Evolutionary conservation across 2,888 invertebrate genomes (phyloP), one percentile per base, ranked within the genome.

Genomic region (Pollenia amentaria): DNA sequence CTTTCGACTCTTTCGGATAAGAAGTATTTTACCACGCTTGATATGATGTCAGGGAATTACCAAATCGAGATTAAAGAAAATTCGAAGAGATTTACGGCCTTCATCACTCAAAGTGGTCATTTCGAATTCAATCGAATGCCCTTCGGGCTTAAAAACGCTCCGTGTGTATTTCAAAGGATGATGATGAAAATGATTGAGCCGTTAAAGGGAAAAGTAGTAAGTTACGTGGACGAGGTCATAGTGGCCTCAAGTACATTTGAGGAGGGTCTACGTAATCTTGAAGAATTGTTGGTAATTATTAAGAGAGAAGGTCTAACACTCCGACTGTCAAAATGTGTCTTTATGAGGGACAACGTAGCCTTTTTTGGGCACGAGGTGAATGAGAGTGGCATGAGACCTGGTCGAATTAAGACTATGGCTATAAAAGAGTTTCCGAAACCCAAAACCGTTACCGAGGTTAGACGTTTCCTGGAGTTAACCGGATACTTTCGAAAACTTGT

Each of bases 111-210:
- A 14, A 67, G 72, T 21, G 81, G 81, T 7, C 78, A 84, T 75
- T 87, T 64, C 29, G 86, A 87, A 53, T 87, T 64, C 11, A 83
- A 83, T 40, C 55, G 82, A 2, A 85, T 85, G 85, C 73, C 82
- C 8, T 82, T 82, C 48, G 78, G 85, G 62, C 40, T 85, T 10
- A 73, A 80, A 38, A 85, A 85, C 79, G 92, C 93, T 0, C 92
- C 92, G 7, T 89, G 91, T 0, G 90, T 91, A 0, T 93, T 92
- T 80, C 92, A 93, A 70, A 85, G 90, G 42, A 88, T 91, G 81
- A 82, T 86, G 86, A 29, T 62, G 21, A 42, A 70, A 8, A 6
- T 87, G 10, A 38, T 81, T 14, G 55, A 72, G 11, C 84, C 60
- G 18, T 6, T 88, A 3, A 82, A 64, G 10, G 75, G 57, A 2